Evolutionary conservation across 92 coral and sea anemone genomes (phyloP), one percentile per base, ranked within the genome.

Genomic region (Phenganax stokvisi): DNA sequence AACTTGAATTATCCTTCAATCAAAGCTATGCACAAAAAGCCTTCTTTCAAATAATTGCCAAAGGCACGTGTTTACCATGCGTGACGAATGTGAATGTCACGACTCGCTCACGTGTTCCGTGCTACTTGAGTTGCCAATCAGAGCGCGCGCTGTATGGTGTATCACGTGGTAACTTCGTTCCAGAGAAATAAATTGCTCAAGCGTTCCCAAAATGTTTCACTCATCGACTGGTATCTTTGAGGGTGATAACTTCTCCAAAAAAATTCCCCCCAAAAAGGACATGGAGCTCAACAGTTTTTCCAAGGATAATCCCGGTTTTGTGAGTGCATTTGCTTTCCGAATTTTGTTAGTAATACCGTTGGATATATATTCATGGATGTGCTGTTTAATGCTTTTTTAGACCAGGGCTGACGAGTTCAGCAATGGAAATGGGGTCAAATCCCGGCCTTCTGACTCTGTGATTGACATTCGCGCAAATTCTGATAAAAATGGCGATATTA

Each of bases 211-310:
- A 30, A 12, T 7, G 53, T 53, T 15, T 68, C 73, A 68, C 73
- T 68, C 73, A 28, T 68, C 73, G n/a, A 37, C 44, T 68, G 73
- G 12, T n/a, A 8, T 0, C 30, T 3, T 68, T 68, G 73, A 68
- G 5, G 11, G 73, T 20, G 13, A 37, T 15, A 68, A 6, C 37
- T 68, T 37, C 5, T 37, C 47, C 47, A 37, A 37, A 37, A 37
- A 37, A 37, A 37, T 37, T 20, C 28, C 52, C 16, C 47, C 54
- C 53, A 12, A 37, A 10, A 28, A 68, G 73, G 20, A 64, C 73
- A 68, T 68, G 73, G 73, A 68, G 30, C 73, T 68, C 13, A 51
- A 68, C 31, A 53, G 73, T 30, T 37, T 68, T 6, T 53, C 53
- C n/a, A 30, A 30, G 47, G 53, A 68, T 10, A 68, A 68, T 53